These are phyloP conservation scores for Ametastegia equiseti DNA, from an alignment of 2,888 invertebrate genomes.

Conservation along the genomic window DNA sequence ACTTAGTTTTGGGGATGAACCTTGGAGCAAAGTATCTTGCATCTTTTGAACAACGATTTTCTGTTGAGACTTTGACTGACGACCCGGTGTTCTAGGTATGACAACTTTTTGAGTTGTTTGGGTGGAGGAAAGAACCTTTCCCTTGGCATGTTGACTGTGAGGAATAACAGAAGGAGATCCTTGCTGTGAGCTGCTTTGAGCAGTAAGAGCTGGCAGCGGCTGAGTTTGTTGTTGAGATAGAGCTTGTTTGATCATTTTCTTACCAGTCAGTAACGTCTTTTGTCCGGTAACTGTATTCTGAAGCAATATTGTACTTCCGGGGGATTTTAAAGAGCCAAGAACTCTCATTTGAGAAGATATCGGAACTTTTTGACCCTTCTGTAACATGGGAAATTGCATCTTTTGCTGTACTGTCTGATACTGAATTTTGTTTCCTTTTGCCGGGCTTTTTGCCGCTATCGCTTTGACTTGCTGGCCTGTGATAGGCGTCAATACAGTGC, in stretches of 20 bases:
- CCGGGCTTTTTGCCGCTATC: slow-evolving; percentile 69
- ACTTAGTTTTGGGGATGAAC: slow-evolving; percentile 44
- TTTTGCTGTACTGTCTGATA: slow-evolving; percentile 68
- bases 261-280: slow-evolving; percentile 58
- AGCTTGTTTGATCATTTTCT: slow-evolving; percentile 61
- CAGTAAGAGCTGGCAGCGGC: slow-evolving; percentile 55
- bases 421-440: slow-evolving; percentile 63
- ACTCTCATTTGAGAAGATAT: slow-evolving; percentile 68
- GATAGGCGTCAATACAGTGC: slow-evolving; percentile 72
- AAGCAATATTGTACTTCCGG: slow-evolving; percentile 69
- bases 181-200: slow-evolving; percentile 56
- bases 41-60: slow-evolving; percentile 59
- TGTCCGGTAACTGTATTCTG: slow-evolving; percentile 59
- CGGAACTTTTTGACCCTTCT: slow-evolving; percentile 71
- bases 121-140: slow-evolving; percentile 35
- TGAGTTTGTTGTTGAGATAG: slow-evolving; percentile 56
- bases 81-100: slow-evolving; percentile 57
- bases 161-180: slow-evolving; percentile 50
- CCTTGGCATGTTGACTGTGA: slow-evolving; percentile 54
- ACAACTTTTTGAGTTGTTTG: slow-evolving; percentile 60
- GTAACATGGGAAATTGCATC: slow-evolving; percentile 64
- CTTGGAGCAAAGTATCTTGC: slow-evolving; percentile 44
- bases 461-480: slow-evolving; percentile 73
- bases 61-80: slow-evolving; percentile 63
- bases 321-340: slow-evolving; percentile 72